Conservation (phyloP, 2,888 invertebrate genomes). For the Sminthurides aquaticus region DNA sequence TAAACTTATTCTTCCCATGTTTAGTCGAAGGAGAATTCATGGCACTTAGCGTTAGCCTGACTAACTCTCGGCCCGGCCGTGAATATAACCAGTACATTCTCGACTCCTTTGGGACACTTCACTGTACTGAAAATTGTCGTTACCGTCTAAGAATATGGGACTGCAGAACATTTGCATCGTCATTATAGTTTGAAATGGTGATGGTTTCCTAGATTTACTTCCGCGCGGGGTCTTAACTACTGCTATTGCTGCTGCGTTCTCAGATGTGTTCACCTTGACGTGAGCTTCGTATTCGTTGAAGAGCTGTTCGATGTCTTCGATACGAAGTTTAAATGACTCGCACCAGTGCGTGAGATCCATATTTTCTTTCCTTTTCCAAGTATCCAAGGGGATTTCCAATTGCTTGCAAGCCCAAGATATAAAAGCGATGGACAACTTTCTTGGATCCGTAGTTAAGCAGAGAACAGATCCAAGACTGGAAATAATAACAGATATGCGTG, state of each 20-base stretch:
- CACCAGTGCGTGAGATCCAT: constrained; percentile 6
- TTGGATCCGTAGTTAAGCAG: constrained; percentile 8
- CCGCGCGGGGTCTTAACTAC: neutral
- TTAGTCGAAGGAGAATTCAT: no score
- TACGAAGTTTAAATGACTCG: constrained; percentile 10
- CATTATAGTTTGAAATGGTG: neutral
- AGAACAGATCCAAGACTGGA: constrained; percentile 12
- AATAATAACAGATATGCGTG: neutral
- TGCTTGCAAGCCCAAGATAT: constrained; percentile 17
- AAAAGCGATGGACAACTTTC: constrained; percentile 11
- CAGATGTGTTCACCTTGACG: neutral
- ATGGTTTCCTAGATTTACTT: neutral
- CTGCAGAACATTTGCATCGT: neutral
- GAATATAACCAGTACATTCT: neutral
- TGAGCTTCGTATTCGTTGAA: constrained; percentile 3
- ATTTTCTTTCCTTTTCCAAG: constrained; percentile 11
- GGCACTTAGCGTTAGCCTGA: no score
- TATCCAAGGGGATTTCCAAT: constrained; percentile 4
- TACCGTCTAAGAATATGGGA: neutral
- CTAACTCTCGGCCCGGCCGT: neutral
- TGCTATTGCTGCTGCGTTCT: neutral
- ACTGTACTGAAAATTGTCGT: neutral
- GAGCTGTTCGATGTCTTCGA: constrained; percentile 5
- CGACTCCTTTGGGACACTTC: neutral
- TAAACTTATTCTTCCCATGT: no score